Percentiles rank a stretch among this genome's conserved stretches.
These are phyloP conservation scores for Goniozus legneri DNA, from an alignment of 1,140 invertebrate genomes.

Conservation along the genomic window DNA sequence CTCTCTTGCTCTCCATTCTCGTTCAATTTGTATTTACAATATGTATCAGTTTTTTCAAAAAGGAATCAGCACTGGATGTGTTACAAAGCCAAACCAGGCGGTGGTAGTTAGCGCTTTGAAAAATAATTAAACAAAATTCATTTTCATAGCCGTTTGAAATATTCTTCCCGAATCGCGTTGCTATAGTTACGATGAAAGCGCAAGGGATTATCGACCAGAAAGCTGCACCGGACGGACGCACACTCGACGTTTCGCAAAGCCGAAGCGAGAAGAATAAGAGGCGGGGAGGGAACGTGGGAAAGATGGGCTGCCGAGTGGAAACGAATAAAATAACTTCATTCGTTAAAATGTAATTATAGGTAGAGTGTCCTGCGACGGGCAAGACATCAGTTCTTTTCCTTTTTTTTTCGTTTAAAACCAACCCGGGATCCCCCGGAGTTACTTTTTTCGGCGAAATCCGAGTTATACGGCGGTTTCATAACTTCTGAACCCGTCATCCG, in stretches of 20 bases:
- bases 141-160: conserved; percentile 29
- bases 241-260: conserved; percentile 23
- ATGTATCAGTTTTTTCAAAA: too few relatives aligned
- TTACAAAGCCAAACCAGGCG: too few relatives aligned
- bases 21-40: too few relatives aligned
- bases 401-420: background rate
- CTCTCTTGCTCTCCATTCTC: too few relatives aligned
- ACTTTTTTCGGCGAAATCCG: background rate
- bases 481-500: background rate
- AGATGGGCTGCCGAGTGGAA: background rate
- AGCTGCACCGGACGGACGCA: conserved; percentile 32
- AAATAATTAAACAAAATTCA: too few relatives aligned
- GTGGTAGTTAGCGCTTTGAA: conserved; percentile 16
- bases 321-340: conserved; percentile 34
- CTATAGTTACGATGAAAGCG: conserved; percentile 43
- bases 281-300: conserved; percentile 6
- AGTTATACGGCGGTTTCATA: background rate
- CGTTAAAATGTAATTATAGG: conserved; percentile 27
- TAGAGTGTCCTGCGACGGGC: conserved; percentile 7
- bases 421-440: background rate
- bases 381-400: background rate
- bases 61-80: too few relatives aligned
- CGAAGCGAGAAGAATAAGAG: conserved; percentile 17
- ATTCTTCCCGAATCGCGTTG: conserved; percentile 37
- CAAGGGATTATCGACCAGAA: conserved; percentile 39